Evolutionary conservation across 1,140 invertebrate genomes (phyloP), one percentile per base, ranked within the genome.

Genomic region (Ctenoplectra terminalis): DNA sequence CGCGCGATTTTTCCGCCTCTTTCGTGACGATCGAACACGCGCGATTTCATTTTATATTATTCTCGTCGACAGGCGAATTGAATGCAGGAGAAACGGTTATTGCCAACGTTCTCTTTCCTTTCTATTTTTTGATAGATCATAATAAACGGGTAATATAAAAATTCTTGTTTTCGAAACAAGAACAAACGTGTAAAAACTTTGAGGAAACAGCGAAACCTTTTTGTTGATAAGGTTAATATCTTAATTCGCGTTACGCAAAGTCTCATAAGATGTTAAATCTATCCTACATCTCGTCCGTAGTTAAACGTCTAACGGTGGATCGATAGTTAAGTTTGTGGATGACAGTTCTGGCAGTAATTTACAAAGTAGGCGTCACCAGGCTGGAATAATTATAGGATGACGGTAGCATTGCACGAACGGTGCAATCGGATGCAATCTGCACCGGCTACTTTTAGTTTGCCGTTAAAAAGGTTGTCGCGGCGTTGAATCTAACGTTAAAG

Each of bases 341-440:
- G 75, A 71, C 72, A 74, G 48, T 69, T 61, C 58, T 34, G 58
- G 69, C 69, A 69, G 71, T 84, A 85, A 82, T 86, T 86, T 77
- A 69, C 56, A 75, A 84, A 81, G 73, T 78, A 75, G 72, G 60
- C 60, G 43, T 70, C 43, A 26, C 54, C 54, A 0, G 26, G 5
- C 1, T 26, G 60, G 61, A 81, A 81, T 86, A 86, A 86, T 86
- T 85, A 63, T 34, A 67, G 77, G 52, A 63, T 43, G 46, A 58
- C 31, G 61, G n/a, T 31, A 6, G 11, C 15, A 15, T 63, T 31
- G 56, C 58, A 43, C 17, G 11, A 52, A 40, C 9, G 43, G 26
- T 7, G 78, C 15, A 54, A 73, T 73, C 43, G 20, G 46, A 54
- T 29, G 58, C 58, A 46, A 60, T 37, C 54, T 80, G 46, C n/a